phyloP scores from a whole-genome alignment of 2,797 vertebrate genomes.

The Coranthus polyacanthus region DNA sequence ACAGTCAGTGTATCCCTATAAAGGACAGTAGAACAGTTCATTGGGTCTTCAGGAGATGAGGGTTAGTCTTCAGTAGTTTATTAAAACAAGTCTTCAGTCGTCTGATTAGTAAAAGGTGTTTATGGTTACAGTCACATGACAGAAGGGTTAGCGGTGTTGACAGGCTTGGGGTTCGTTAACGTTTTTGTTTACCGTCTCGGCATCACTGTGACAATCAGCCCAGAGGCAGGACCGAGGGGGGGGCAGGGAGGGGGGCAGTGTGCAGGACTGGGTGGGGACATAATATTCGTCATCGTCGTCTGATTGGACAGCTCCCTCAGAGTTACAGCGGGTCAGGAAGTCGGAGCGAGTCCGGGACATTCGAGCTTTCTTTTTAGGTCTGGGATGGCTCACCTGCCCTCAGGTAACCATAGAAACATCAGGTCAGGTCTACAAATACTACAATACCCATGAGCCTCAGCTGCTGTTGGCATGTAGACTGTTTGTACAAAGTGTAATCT shows the following conservation, averaged over 20 bases:
- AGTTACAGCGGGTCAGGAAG: slow-evolving; percentile 98
- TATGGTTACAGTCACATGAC: not conserved
- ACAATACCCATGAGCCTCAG: slow-evolving; percentile 37
- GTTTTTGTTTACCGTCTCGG: slow-evolving; percentile 93
- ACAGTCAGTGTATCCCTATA: too few relatives aligned
- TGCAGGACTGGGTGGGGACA: slow-evolving; percentile 88
- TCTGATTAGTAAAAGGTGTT: too few relatives aligned
- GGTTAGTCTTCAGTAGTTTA: too few relatives aligned
- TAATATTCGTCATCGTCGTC: slow-evolving; percentile 92
- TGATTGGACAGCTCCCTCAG: slow-evolving; percentile 93
- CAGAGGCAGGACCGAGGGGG: slow-evolving; percentile 70
- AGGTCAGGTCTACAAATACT: slow-evolving; percentile 8
- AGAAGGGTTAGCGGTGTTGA: slow-evolving; percentile 71
- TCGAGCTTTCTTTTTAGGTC: slow-evolving; percentile 96
- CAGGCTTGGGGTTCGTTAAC: slow-evolving; percentile 22
- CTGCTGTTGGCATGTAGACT: slow-evolving; percentile 2
- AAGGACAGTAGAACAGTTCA: too few relatives aligned
- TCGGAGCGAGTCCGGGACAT: slow-evolving; percentile 98
- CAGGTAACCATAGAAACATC: slow-evolving; percentile 73
- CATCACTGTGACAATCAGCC: slow-evolving; percentile 93
- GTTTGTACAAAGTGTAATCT: too few relatives aligned
- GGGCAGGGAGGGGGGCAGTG: slow-evolving; percentile 87
- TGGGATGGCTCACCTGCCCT: slow-evolving; percentile 90
- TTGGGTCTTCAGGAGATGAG: too few relatives aligned
- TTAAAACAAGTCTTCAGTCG: too few relatives aligned